phyloP scores from a whole-genome alignment of 2,888 invertebrate species.

The Xanthorhoe designata region DNA sequence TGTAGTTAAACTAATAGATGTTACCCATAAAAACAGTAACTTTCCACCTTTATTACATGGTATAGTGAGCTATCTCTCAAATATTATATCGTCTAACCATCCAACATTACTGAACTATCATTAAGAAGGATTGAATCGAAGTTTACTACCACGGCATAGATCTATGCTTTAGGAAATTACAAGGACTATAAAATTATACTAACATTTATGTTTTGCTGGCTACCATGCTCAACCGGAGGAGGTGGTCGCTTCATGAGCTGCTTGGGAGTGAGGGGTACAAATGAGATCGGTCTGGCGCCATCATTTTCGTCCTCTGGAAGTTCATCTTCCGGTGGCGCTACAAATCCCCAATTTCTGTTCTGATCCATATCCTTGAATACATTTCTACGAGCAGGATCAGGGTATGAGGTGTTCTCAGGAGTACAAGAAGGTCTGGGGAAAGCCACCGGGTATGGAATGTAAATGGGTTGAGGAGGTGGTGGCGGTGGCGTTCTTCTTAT shows the following conservation, averaged over 20 bases:
- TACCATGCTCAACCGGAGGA: conserved; percentile 57
- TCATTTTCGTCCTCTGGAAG: conserved; percentile 52
- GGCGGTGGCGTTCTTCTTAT: conserved; percentile 56
- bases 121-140: no score
- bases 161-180: not conserved
- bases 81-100: no score
- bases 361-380: conserved; percentile 13
- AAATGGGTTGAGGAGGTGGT: conserved; percentile 67
- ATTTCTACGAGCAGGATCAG: not conserved
- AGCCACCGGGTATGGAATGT: conserved; percentile 68
- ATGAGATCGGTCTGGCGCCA: conserved; percentile 70
- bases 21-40: no score
- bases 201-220: conserved; percentile 44
- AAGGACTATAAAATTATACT: conserved; percentile 37
- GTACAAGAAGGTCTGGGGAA: conserved; percentile 57
- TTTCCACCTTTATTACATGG: no score
- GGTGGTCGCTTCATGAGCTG: conserved; percentile 47
- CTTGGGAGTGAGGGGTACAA: conserved; percentile 53
- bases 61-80: no score
- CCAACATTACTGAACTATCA: no score
- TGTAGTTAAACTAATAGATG: no score
- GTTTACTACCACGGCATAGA: no score
- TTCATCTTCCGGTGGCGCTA: conserved; percentile 48
- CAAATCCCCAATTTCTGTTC: conserved; percentile 68
- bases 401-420: conserved; percentile 27